A percentile compares a stretch with the other conserved stretches of the same genome.
phyloP scores from a whole-genome alignment of 64 coral and sea anemone species.

The Montipora efflorescens region DNA sequence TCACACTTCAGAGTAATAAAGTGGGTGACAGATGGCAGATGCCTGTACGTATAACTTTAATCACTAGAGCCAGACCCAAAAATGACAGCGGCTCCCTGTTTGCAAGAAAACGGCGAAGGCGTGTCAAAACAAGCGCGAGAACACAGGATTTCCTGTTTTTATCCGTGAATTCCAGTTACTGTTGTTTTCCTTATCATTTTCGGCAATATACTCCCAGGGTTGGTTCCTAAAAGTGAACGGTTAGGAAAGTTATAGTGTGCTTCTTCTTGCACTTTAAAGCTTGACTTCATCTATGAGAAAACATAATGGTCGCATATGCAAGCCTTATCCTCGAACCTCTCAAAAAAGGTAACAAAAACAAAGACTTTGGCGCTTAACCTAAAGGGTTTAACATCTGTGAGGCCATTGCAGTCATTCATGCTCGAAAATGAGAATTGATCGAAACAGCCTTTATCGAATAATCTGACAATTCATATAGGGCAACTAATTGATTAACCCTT shows the following conservation, averaged over 20 bases:
- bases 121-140: not conserved
- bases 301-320: too few species aligned
- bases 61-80: conserved; percentile 22
- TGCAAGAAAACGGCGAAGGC: not conserved
- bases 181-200: not conserved
- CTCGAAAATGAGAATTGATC: not conserved
- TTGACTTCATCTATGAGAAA: too few species aligned
- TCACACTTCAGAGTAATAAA: not conserved
- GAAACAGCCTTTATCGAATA: not conserved
- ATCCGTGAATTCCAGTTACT: not conserved
- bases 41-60: not conserved
- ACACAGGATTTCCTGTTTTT: not conserved
- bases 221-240: too few species aligned
- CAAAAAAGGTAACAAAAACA: too few species aligned
- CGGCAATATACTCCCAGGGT: not conserved
- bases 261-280: not conserved
- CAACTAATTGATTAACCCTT: not conserved
- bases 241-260: not conserved
- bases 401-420: not conserved
- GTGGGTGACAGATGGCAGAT: too few species aligned
- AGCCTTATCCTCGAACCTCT: too few species aligned
- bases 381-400: too few species aligned
- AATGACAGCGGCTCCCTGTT: not conserved
- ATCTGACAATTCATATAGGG: not conserved
- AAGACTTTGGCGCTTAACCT: too few species aligned